Percentiles rank a stretch among this genome's conserved stretches.
Evolutionary conservation across 2,888 invertebrate genomes (phyloP).

Genomic region (Diaprepes abbreviatus): DNA sequence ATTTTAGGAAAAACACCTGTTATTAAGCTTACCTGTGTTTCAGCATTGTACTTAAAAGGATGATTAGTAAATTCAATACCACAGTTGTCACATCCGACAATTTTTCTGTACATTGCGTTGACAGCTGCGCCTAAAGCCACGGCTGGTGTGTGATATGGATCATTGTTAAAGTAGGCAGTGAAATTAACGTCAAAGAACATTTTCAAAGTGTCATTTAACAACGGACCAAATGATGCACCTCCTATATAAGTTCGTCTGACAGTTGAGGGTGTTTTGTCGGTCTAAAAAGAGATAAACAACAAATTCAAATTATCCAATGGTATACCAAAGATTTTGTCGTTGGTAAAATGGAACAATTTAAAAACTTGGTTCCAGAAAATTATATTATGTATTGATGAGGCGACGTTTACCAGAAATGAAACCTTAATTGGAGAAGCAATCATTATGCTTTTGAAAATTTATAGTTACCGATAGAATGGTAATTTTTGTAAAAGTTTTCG

Average conservation of each 20-base stretch:
- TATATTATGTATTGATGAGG: no score
- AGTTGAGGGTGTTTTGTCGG: constrained; percentile 56
- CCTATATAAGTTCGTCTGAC: constrained; percentile 68
- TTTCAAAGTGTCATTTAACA: constrained; percentile 3
- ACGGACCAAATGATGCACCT: constrained; percentile 71
- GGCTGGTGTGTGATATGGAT: constrained; percentile 82
- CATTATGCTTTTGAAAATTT: no score
- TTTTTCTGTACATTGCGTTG: constrained; percentile 72
- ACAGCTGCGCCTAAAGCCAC: constrained; percentile 76
- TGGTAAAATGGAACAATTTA: no score
- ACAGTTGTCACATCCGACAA: constrained; percentile 52
- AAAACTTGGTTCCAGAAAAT: no score
- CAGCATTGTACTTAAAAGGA: constrained; percentile 76
- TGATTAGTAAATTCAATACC: constrained; percentile 71
- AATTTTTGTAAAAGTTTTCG: no score
- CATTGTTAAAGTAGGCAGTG: constrained; percentile 83
- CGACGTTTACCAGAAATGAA: no score
- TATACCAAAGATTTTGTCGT: no score
- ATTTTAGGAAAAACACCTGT: no score
- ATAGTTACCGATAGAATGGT: no score
- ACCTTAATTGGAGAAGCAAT: no score
- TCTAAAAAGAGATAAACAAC: constrained; percentile 52
- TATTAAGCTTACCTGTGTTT: constrained; percentile 69
- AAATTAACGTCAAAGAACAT: constrained; percentile 61
- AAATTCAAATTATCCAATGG: no score